Evolutionary conservation across 2,113 vertebrate species (phyloP), one percentile per base, ranked within the genome.

Genomic region (Mobula hypostoma): DNA sequence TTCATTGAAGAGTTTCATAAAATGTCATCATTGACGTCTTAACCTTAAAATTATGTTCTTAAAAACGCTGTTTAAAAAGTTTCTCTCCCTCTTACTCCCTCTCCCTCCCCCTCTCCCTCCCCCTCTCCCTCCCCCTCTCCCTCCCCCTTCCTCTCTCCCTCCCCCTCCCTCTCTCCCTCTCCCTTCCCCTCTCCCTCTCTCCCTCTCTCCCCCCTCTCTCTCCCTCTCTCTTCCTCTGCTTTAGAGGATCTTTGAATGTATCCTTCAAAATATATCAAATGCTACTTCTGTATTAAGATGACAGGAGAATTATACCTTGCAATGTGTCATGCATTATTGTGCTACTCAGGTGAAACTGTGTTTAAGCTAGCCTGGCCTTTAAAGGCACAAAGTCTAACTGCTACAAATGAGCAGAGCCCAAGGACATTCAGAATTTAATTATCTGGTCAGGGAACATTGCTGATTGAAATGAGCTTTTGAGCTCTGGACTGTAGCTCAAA

Each of bases 41-140:
- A 68, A 68, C 61, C 85, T 61, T 66, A 27, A 88, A 88, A 63
- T 88, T 90, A 68, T 29, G 66, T 61, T 63, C n/a, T 90, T 90
- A 32, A 29, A 68, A 66, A 32, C 32, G n/a, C n/a, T 32, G 7
- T 32, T 88, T 66, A 88, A 66, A 88, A 88, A 7, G 1, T 48
- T 4, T 48, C 48, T 48, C 48, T 48, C 48, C 3, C 48, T 48
- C 48, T 48, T 4, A 2, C 48, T 48, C 48, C 3, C 48, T 1
- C 48, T 48, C 48, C 3, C 48, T 48, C 48, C 3, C 48, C 3
- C 48, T 48, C 48, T 4, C 48, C 3, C 48, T 4, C 48, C 3
- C 48, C 3, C 48, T 1, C 48, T 48, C 48, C 3, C 48, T 48
- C 48, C 48, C 48, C 3, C 48, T 48, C 48, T 4, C 48, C 3